Evolutionary conservation across 2,113 vertebrate species (phyloP), one percentile per base, ranked within the genome.

Genomic region (Bufo gargarizans): DNA sequence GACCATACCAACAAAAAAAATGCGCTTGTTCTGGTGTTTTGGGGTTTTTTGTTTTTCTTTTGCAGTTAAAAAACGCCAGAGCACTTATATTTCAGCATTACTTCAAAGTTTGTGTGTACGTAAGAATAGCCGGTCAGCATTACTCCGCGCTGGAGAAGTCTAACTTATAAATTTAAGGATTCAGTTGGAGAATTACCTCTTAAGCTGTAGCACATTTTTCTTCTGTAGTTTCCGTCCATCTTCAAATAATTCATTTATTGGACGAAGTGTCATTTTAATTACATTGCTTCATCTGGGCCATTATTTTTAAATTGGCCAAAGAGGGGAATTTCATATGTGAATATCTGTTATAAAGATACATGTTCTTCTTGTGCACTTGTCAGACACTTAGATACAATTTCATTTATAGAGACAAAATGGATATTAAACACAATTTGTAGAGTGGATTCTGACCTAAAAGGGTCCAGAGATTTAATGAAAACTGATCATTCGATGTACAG

Each of bases 201-300:
- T 76, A 19, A 78, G 50, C 77, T 55, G 77, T 4, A 78, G 49
- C 77, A 55, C 77, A 56, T 78, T 55, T 22, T 22, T 53, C 77
- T 53, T 78, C 50, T 4, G 13, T 47, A 56, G 77, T 56, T 22
- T 56, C 7, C 3, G 49, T 10, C 77, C 77, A 78, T 78, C 50
- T n/a, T 56, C 77, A 78, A 20, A 78, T 78, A 22, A 55, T 56
- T 78, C 49, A 78, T 78, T 55, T 78, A 78, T 78, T n/a, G 50
- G 77, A 56, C 20, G 20, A 47, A 78, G 50, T 78, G 77, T 78
- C 77, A 78, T 22, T 78, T 78, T 78, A 78, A 78, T 78, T 78
- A n/a, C 50, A 78, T 55, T 56, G n/a, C 77, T 78, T 78, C 77
- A 78, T 78, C 77, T 78, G 3, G 12, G 19, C 49, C 77, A 78